Percentiles rank a stretch among this genome's conserved stretches.
Conservation (phyloP, 2,113 vertebrate species). For the Ptilorrhoa leucosticta region DNA sequence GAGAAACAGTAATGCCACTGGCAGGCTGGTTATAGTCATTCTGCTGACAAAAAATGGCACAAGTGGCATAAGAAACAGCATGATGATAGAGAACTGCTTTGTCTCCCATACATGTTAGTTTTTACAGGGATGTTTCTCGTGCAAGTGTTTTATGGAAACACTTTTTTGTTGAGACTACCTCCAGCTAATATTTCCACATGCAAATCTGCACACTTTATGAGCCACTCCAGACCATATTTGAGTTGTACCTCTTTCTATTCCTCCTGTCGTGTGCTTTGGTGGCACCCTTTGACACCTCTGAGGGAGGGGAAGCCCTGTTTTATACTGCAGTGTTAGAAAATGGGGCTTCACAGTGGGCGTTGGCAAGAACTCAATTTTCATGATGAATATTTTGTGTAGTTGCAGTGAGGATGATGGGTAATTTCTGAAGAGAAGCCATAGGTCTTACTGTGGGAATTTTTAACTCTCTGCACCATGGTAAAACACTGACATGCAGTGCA, state of each 20-base stretch:
- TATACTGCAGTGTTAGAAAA: background rate
- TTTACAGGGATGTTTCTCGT: background rate
- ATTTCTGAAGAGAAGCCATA: background rate
- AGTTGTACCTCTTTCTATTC: background rate
- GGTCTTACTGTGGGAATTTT: background rate
- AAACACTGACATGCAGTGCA: background rate
- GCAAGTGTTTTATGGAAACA: background rate
- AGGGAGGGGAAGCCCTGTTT: background rate
- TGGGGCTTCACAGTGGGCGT: background rate
- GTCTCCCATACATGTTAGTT: background rate
- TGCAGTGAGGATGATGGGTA: background rate
- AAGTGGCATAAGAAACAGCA: background rate
- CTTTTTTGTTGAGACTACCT: background rate
- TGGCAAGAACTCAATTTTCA: background rate
- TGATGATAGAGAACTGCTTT: background rate
- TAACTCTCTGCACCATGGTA: background rate
- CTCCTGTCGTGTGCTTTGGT: background rate
- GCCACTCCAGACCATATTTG: background rate
- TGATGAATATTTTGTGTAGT: background rate
- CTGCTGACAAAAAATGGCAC: background rate
- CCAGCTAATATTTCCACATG: background rate
- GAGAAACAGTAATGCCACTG: background rate
- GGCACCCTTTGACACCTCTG: background rate
- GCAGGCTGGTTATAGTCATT: background rate
- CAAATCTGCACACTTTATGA: background rate